phyloP scores from a whole-genome alignment of 2,888 invertebrate genomes.

The Zygothrica quintamaculata region DNA sequence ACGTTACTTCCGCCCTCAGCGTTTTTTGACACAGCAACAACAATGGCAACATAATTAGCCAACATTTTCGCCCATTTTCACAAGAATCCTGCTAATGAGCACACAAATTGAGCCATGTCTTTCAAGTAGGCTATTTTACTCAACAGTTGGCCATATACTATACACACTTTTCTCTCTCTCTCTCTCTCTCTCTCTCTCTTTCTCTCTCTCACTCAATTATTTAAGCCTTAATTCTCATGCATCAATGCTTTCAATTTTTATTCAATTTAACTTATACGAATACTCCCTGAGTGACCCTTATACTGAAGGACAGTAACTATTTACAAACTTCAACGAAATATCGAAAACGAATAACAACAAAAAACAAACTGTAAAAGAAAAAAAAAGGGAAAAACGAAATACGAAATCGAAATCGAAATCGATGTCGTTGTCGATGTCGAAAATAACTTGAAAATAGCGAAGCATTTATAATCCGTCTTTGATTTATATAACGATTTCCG shows the following conservation, averaged over 20 bases:
- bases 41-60: conserved; percentile 59
- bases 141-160: conserved; percentile 53
- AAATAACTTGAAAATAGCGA: conserved; percentile 75
- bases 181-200: too few species aligned
- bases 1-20: conserved; percentile 49
- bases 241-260: conserved; percentile 49
- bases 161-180: conserved; percentile 9
- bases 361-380: too few species aligned
- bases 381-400: too few species aligned
- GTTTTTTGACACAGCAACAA: conserved; percentile 18
- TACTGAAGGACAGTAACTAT: conserved; percentile 11
- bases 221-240: conserved; percentile 20
- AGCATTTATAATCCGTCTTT: conserved; percentile 79
- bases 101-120: conserved; percentile 13
- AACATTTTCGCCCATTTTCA: conserved; percentile 45
- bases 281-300: background rate
- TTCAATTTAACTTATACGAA: conserved; percentile 21
- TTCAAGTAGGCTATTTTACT: conserved; percentile 18
- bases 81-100: conserved; percentile 55
- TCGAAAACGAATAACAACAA: too few species aligned
- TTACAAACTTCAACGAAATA: too few species aligned
- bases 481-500: conserved; percentile 82
- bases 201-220: too few species aligned
- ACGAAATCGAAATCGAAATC: conserved; percentile 10
- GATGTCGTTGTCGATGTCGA: conserved; percentile 21